phyloP scores from a whole-genome alignment of 2,888 invertebrate genomes.

The Epinotia nisella region DNA sequence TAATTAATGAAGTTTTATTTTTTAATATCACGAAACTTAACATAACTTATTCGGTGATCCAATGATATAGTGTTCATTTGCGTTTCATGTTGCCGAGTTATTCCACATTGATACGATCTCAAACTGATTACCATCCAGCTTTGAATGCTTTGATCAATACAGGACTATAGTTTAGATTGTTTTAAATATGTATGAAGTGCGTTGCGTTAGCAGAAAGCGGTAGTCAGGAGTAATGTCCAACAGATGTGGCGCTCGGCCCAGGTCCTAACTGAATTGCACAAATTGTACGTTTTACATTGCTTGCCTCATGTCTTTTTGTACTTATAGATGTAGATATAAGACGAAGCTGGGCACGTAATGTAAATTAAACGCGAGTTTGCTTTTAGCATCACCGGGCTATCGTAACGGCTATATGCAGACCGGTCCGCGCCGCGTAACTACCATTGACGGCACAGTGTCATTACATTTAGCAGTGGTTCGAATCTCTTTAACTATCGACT shows the following conservation, averaged over 20 bases:
- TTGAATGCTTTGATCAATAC: conserved; percentile 32
- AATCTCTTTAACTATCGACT: conserved; percentile 45
- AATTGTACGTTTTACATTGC: conserved; percentile 29
- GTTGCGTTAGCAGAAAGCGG: conserved; percentile 43
- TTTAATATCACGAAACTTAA: not conserved
- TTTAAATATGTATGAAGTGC: conserved; percentile 33
- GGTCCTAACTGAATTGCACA: not conserved
- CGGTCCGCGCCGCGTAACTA: conserved; percentile 28
- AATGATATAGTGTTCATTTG: not conserved
- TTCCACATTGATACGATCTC: conserved; percentile 37
- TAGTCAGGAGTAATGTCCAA: conserved; percentile 35
- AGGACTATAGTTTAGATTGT: conserved; percentile 35
- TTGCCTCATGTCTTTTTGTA: conserved; percentile 6
- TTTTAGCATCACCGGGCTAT: conserved; percentile 5
- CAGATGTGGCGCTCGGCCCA: conserved; percentile 18
- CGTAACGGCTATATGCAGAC: conserved; percentile 12
- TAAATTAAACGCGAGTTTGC: conserved; percentile 15
- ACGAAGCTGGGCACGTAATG: conserved; percentile 9
- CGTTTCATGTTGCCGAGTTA: conserved; percentile 5
- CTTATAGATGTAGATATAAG: not conserved
- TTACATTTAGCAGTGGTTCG: conserved; percentile 57
- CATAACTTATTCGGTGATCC: not conserved
- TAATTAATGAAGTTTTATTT: not conserved
- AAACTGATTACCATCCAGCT: conserved; percentile 30
- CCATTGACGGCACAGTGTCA: conserved; percentile 14